These are phyloP conservation scores for Acronicta psi DNA, from an alignment of 2,888 invertebrate genomes.

Conservation along the genomic window DNA sequence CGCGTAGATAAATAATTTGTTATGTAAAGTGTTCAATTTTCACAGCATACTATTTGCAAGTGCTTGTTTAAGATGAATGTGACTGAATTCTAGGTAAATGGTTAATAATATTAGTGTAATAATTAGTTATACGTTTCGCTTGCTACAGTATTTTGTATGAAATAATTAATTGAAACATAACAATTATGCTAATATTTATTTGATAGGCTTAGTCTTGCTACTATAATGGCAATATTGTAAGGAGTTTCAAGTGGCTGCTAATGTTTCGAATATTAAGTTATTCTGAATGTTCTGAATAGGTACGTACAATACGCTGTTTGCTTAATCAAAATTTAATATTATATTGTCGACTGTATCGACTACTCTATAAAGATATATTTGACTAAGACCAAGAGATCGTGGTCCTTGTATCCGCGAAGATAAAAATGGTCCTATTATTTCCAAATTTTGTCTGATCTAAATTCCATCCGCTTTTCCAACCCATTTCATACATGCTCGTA, in stretches of 20 bases:
- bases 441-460: conserved; percentile 18
- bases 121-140: conserved; percentile 59
- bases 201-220: conserved; percentile 38
- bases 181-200: conserved; percentile 39
- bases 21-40: conserved; percentile 75
- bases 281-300: conserved; percentile 35
- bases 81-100: conserved; percentile 84
- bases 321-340: conserved; percentile 20
- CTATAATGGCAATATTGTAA: conserved; percentile 29
- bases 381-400: conserved; percentile 2
- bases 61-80: conserved; percentile 84
- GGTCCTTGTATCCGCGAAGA: conserved; percentile 7
- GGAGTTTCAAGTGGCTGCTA: conserved; percentile 39
- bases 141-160: conserved; percentile 53
- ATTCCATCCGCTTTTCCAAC: conserved; percentile 19
- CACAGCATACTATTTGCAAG: conserved; percentile 71
- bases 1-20: conserved; percentile 60
- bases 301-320: conserved; percentile 30
- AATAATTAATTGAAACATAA: conserved; percentile 33
- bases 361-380: conserved; percentile 13
- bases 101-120: conserved; percentile 56
- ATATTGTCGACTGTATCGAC: conserved; percentile 36
- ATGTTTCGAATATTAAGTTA: conserved; percentile 30
- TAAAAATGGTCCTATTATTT: conserved; percentile 1
- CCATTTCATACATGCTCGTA: conserved; percentile 19